Percentiles rank a stretch among this genome's conserved stretches.
Conservation (phyloP, 2,888 invertebrate genomes). For the Scrobipalpa atriplicella region DNA sequence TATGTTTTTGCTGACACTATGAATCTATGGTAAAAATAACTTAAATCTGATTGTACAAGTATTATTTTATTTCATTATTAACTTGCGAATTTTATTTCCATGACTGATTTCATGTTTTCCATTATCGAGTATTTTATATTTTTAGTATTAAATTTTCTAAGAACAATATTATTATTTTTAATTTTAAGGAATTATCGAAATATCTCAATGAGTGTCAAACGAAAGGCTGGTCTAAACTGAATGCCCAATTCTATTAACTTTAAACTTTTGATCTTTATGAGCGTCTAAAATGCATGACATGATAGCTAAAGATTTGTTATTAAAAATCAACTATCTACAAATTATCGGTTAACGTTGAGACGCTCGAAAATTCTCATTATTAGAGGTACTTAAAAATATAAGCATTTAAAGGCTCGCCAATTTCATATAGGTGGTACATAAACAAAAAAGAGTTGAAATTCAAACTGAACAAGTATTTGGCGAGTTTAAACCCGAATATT, state of each 20-base stretch:
- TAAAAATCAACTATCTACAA: too few species aligned
- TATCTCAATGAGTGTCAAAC: conserved; percentile 22
- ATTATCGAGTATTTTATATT: conserved; percentile 26
- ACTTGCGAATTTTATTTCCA: conserved; percentile 22
- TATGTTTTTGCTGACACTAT: not conserved
- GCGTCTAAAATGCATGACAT: not conserved
- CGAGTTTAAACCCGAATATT: conserved; percentile 44
- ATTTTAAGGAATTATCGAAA: conserved; percentile 8
- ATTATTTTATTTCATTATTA: too few species aligned
- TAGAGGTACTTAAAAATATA: conserved; percentile 18
- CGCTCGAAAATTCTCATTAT: not conserved
- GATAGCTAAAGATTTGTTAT: not conserved
- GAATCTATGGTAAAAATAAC: conserved; percentile 13
- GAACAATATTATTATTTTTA: conserved; percentile 21
- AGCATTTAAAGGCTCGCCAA: conserved; percentile 5
- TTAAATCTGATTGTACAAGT: conserved; percentile 23
- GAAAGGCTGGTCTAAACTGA: conserved; percentile 17
- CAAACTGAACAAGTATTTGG: conserved; percentile 18
- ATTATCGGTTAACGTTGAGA: not conserved
- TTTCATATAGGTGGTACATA: not conserved
- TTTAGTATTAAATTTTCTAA: conserved; percentile 17
- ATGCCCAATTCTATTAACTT: not conserved
- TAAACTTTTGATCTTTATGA: not conserved
- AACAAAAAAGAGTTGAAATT: conserved; percentile 1
- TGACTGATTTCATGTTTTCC: conserved; percentile 35